These are phyloP conservation scores for Mechanitis mazaeus DNA, from an alignment of 2,888 invertebrate genomes.

Conservation along the genomic window DNA sequence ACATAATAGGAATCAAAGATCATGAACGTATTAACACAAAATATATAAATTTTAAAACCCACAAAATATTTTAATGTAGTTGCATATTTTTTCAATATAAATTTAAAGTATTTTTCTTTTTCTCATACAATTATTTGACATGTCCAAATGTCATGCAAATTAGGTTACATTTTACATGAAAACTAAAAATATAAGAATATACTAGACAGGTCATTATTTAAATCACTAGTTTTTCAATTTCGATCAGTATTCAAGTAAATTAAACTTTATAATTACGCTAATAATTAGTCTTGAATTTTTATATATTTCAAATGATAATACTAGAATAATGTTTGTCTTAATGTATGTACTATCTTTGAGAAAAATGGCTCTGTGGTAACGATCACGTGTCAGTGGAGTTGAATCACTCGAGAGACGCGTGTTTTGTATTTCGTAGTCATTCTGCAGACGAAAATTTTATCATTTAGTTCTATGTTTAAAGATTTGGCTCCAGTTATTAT, in stretches of 20 bases:
- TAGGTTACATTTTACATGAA: neutral
- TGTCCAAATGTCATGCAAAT: conserved; percentile 4
- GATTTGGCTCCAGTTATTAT: no score
- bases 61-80: neutral
- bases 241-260: neutral
- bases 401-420: conserved; percentile 22
- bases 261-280: neutral
- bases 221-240: neutral
- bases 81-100: no score
- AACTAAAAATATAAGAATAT: neutral
- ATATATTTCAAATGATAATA: no score
- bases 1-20: no score
- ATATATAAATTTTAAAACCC: no score
- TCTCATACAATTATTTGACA: neutral
- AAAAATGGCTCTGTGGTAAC: conserved; percentile 14
- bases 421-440: neutral
- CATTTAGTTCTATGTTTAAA: no score
- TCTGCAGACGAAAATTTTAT: no score
- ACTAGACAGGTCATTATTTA: neutral
- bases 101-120: no score
- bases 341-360: neutral
- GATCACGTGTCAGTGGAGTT: conserved; percentile 19
- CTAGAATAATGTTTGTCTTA: neutral
- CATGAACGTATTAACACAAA: no score
- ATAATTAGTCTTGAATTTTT: no score